Evolutionary conservation across 2,888 invertebrate species (phyloP).

Genomic region (Mayetiola destructor): DNA sequence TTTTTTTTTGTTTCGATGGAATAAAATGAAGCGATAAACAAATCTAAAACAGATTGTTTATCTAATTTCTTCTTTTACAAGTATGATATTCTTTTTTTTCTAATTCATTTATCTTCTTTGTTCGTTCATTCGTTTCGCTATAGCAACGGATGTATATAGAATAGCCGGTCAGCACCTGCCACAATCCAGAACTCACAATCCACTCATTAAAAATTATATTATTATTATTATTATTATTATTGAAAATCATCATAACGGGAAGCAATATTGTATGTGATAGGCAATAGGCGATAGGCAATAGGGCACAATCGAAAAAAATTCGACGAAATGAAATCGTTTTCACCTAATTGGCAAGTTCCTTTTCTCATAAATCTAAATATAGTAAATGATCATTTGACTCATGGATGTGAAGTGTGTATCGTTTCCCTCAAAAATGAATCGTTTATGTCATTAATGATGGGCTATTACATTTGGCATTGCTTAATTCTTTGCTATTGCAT

Average conservation of each 20-base stretch:
- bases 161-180: not conserved
- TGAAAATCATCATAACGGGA: too few relatives aligned
- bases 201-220: not conserved
- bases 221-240: too few relatives aligned
- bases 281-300: too few relatives aligned
- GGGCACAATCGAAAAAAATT: not conserved
- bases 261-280: too few relatives aligned
- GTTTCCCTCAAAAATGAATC: not conserved
- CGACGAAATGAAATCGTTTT: not conserved
- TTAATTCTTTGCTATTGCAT: not conserved
- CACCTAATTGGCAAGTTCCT: constrained; percentile 11
- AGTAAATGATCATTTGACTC: not conserved
- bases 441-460: not conserved
- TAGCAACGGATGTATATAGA: not conserved
- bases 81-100: too few relatives aligned
- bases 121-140: not conserved
- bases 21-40: too few relatives aligned
- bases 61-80: too few relatives aligned
- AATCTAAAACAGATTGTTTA: constrained; percentile 1
- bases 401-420: not conserved
- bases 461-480: constrained; percentile 2
- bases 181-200: not conserved
- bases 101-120: too few relatives aligned
- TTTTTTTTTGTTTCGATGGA: too few relatives aligned
- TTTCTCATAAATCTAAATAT: constrained; percentile 8